These are phyloP conservation scores for Cygnus atratus DNA, from an alignment of 2,113 vertebrate genomes.

Conservation along the genomic window DNA sequence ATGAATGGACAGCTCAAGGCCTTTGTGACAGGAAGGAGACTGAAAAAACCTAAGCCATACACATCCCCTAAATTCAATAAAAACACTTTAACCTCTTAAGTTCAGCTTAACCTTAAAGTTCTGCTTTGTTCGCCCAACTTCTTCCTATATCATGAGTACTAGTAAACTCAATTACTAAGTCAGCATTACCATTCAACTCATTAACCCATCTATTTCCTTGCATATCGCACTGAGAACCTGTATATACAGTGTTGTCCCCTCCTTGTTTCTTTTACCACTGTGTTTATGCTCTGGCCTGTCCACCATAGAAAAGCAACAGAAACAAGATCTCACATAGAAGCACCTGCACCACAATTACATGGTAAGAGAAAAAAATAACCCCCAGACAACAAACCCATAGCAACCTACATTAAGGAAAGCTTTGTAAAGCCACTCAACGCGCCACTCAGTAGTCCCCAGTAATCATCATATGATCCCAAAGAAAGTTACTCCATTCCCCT, in stretches of 20 bases:
- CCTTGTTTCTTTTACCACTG: not conserved
- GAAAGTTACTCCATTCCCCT: not conserved
- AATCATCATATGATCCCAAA: rapidly evolving
- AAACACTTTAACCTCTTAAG: not conserved
- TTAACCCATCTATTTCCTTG: not conserved
- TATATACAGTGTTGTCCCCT: not conserved
- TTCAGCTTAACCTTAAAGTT: not conserved
- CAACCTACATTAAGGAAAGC: not conserved
- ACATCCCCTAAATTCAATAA: not conserved
- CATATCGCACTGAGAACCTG: rapidly evolving
- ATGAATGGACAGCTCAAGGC: not conserved
- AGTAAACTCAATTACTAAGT: rapidly evolving
- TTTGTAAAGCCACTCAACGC: not conserved
- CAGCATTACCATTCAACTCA: rapidly evolving
- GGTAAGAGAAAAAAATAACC: not conserved
- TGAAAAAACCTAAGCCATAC: not conserved
- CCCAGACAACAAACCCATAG: not conserved
- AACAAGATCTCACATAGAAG: not conserved
- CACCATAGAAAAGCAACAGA: not conserved
- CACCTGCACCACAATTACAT: rapidly evolving
- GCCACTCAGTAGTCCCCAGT: not conserved
- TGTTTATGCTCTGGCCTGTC: not conserved
- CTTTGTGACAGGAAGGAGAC: not conserved
- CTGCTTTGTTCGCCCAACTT: not conserved
- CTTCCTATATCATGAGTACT: not conserved